phyloP scores from a whole-genome alignment of 2,888 invertebrate species.

The Drosophila paranaensis region DNA sequence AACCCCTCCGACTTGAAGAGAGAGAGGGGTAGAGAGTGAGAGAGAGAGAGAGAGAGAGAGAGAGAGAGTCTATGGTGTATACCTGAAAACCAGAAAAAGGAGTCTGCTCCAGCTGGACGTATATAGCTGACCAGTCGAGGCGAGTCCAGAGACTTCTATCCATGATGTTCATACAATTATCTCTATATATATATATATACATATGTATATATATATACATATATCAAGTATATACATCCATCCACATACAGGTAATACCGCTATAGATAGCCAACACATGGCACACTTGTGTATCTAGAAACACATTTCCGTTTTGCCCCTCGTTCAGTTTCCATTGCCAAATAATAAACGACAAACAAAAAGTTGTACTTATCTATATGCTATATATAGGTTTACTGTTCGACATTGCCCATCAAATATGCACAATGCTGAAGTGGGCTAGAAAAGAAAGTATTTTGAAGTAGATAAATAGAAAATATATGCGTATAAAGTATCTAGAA shows the following conservation, averaged over 20 bases:
- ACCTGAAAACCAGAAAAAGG: conserved; percentile 18
- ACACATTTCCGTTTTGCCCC: conserved; percentile 24
- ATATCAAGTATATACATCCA: conserved; percentile 3
- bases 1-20: conserved; percentile 22
- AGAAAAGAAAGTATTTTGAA: background rate
- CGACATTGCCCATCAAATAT: background rate
- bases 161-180: conserved; percentile 33
- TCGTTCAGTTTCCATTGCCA: conserved; percentile 37
- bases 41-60: background rate
- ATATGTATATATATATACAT: conserved; percentile 12
- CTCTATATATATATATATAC: conserved; percentile 29
- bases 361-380: conserved; percentile 10
- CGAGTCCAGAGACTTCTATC: background rate
- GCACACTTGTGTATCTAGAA: conserved; percentile 24
- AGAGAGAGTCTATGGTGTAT: background rate
- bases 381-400: background rate
- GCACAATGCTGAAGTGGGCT: background rate
- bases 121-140: conserved; percentile 1
- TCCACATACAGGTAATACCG: conserved; percentile 8
- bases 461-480: no score
- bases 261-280: conserved; percentile 30
- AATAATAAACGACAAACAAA: conserved; percentile 27
- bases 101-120: background rate
- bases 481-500: no score
- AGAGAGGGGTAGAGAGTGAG: background rate